phyloP scores from a whole-genome alignment of 2,797 vertebrate species.

The Rhinella marina region DNA sequence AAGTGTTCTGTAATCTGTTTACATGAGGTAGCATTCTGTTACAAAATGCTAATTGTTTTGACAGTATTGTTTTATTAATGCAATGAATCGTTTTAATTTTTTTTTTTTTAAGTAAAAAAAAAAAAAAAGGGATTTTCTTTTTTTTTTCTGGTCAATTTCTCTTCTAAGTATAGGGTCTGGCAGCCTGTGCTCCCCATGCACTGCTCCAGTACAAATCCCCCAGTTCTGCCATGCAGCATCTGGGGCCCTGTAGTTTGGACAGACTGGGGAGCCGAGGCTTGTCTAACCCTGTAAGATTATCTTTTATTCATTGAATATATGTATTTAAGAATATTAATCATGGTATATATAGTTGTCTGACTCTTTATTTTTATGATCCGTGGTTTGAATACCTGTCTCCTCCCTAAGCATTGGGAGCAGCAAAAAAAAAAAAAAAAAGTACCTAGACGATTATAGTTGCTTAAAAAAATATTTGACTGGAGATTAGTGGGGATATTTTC shows the following conservation, averaged over 20 bases:
- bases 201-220: not conserved
- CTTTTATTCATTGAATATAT: conserved; percentile 35
- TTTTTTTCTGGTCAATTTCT: conserved; percentile 33
- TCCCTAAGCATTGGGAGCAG: conserved; percentile 1
- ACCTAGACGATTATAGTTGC: conserved; percentile 15
- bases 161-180: conserved; percentile 15
- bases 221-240: not conserved
- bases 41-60: conserved; percentile 69
- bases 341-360: conserved; percentile 54
- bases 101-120: not conserved
- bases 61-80: conserved; percentile 70
- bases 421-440: not conserved
- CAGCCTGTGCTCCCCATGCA: not conserved
- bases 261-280: not conserved
- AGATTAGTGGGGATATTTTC: conserved; percentile 33
- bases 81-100: conserved; percentile 31
- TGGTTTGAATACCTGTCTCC: conserved; percentile 42
- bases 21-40: conserved; percentile 72
- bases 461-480: conserved; percentile 27
- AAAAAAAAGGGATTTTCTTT: conserved; percentile 37
- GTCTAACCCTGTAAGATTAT: conserved; percentile 18
- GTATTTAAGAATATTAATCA: conserved; percentile 57
- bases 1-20: conserved; percentile 74
- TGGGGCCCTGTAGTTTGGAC: not conserved
- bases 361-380: conserved; percentile 41